Evolutionary conservation across 2,113 vertebrate species (phyloP).

Genomic region (Hystrix cristata): DNA sequence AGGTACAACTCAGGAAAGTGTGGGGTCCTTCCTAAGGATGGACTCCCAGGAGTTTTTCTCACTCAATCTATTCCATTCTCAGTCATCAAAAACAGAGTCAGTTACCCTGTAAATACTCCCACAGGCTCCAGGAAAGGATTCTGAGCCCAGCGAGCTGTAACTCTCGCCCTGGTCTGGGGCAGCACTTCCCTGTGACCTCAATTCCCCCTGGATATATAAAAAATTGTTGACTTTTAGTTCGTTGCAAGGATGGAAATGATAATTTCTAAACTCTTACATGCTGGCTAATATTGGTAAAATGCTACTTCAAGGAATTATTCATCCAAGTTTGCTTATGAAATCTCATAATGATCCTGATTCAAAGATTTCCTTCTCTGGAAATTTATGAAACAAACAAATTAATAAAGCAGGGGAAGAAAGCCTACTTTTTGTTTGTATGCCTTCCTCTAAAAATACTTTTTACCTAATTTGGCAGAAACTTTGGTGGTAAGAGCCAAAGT

Average conservation of each 20-base stretch:
- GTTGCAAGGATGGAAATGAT: not conserved
- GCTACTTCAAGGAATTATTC: not conserved
- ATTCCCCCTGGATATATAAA: not conserved
- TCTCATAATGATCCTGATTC: not conserved
- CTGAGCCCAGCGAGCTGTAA: not conserved
- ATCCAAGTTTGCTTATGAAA: not conserved
- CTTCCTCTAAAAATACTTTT: constrained; percentile 35
- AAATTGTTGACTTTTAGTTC: not conserved
- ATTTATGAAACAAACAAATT: not conserved
- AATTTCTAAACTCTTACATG: not conserved
- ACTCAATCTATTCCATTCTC: not conserved
- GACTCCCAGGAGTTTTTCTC: not conserved
- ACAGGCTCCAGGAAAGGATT: not conserved
- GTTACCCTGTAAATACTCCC: not conserved
- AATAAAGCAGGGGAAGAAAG: not conserved
- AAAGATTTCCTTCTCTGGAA: constrained; percentile 34
- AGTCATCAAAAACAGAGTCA: not conserved
- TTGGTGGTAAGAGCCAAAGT: not conserved
- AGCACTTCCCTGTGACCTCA: not conserved
- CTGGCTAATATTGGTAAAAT: not conserved
- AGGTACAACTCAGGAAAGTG: not conserved
- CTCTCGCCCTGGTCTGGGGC: not conserved
- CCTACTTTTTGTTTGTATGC: not conserved
- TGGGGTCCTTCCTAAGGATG: not conserved
- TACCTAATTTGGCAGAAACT: not conserved